A percentile compares a stretch with the other conserved stretches of the same genome.
phyloP scores from a whole-genome alignment of 1,140 invertebrate species.

The Leptopilina clavipes region DNA sequence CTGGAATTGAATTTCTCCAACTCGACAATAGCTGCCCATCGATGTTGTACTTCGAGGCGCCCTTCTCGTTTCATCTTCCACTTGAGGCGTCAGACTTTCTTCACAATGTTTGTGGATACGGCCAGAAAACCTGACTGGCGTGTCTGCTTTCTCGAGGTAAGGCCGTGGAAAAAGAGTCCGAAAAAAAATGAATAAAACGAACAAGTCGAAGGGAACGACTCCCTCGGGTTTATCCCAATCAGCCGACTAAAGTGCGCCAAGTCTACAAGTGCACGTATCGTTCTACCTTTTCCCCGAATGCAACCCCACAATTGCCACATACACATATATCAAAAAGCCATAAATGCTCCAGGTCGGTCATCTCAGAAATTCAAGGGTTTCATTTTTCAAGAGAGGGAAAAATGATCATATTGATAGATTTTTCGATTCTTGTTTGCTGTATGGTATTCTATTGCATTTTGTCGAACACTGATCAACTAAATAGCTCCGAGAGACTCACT shows the following conservation, averaged over 20 bases:
- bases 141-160: slow-evolving; percentile 31
- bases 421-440: neutral
- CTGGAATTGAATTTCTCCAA: slow-evolving; percentile 62
- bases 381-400: neutral
- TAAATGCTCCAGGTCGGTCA: neutral
- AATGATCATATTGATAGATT: neutral
- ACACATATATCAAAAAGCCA: slow-evolving; percentile 42
- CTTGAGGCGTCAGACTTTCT: slow-evolving; percentile 23
- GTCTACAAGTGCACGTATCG: slow-evolving; percentile 47
- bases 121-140: slow-evolving; percentile 14
- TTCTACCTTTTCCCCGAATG: slow-evolving; percentile 37
- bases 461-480: slow-evolving; percentile 26
- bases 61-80: slow-evolving; percentile 39
- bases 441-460: slow-evolving; percentile 1
- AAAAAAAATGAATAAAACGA: slow-evolving; percentile 38
- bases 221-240: slow-evolving; percentile 68
- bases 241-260: slow-evolving; percentile 58
- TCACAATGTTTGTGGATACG: slow-evolving; percentile 39
- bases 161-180: slow-evolving; percentile 45
- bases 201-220: slow-evolving; percentile 64
- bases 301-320: slow-evolving; percentile 18
- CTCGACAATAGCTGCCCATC: slow-evolving; percentile 40
- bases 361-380: neutral
- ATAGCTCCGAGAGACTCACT: neutral
- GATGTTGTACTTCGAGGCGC: neutral